Conservation (phyloP, 1,140 invertebrate species). For the Ostrea denselamellosa region DNA sequence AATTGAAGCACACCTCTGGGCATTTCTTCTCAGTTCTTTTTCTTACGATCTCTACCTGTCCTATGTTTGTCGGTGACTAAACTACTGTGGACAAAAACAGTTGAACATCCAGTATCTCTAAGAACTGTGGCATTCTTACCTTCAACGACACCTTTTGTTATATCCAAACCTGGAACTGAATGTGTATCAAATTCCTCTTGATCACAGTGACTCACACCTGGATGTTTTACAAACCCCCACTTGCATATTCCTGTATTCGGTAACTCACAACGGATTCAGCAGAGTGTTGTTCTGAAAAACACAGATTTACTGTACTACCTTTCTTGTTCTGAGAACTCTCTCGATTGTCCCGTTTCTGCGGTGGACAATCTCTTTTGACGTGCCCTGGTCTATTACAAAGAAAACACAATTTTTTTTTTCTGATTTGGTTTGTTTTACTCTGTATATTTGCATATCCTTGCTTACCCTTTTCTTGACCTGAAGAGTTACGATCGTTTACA, state of each 20-base stretch:
- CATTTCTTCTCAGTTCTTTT: background rate
- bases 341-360: background rate
- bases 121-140: background rate
- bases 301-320: background rate
- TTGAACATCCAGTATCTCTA: conserved; percentile 47
- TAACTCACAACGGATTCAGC: background rate
- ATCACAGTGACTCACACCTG: background rate
- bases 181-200: background rate
- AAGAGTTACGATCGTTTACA: background rate
- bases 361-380: conserved; percentile 13
- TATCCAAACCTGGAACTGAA: conserved; percentile 12
- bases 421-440: background rate
- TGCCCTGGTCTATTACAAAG: background rate
- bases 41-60: too few species aligned
- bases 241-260: background rate
- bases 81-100: conserved; percentile 28
- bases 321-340: background rate
- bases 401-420: background rate
- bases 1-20: background rate
- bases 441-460: background rate
- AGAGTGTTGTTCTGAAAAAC: background rate
- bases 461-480: background rate
- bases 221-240: background rate
- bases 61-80: background rate
- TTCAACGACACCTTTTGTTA: conserved; percentile 10